Conservation (phyloP, 1,140 invertebrate species). For the Drosophila pseudoananassae region DNA sequence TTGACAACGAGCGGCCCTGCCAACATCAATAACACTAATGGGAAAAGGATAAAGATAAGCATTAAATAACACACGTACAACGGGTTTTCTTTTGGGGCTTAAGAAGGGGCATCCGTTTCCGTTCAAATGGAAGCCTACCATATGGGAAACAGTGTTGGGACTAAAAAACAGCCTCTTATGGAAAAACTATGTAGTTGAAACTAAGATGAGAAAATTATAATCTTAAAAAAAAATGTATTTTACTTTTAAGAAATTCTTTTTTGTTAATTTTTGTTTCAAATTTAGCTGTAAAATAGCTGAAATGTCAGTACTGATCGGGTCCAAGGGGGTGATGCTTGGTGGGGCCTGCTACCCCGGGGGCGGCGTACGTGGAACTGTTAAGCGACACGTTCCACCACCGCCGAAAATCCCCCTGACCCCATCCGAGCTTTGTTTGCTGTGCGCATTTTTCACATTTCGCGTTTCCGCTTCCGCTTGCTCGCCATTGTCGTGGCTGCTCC, state of each 20-base stretch:
- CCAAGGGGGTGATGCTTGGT: neutral
- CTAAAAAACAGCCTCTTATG: neutral
- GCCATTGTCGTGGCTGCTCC: conserved; percentile 48
- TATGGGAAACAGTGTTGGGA: conserved; percentile 5
- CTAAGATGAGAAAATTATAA: no score
- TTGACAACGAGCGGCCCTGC: conserved; percentile 48
- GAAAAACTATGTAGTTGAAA: neutral
- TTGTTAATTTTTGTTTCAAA: neutral
- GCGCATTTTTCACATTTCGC: conserved; percentile 70
- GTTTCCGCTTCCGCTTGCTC: conserved; percentile 65
- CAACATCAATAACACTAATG: conserved; percentile 83
- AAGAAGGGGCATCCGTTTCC: conserved; percentile 12
- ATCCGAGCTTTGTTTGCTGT: conserved; percentile 56
- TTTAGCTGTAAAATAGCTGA: neutral
- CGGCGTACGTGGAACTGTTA: conserved; percentile 70
- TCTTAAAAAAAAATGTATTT: no score
- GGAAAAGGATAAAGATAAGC: conserved; percentile 83
- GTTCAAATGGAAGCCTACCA: conserved; percentile 3
- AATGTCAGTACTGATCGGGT: neutral
- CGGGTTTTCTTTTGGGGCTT: conserved; percentile 47
- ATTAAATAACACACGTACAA: conserved; percentile 81
- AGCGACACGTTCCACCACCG: conserved; percentile 46
- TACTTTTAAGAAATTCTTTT: no score
- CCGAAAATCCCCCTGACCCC: neutral
- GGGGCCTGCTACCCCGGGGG: conserved; percentile 20